Evolutionary conservation across 2,888 invertebrate species (phyloP), one percentile per base, ranked within the genome.

Genomic region (Caenorhabditis sp.): DNA sequence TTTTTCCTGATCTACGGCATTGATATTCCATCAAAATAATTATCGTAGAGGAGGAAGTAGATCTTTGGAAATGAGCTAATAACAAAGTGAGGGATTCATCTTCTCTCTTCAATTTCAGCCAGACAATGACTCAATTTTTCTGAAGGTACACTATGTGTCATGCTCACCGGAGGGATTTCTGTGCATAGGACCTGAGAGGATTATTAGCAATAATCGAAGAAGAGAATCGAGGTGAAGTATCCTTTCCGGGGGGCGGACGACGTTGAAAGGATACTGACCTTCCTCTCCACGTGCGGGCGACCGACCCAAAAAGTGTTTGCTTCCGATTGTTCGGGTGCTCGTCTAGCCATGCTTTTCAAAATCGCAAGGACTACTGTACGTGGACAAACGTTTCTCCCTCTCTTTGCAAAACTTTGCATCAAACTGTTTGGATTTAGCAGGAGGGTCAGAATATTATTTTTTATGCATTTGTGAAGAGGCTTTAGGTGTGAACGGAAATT

Each of bases 311-410:
- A 76, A 69, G 41, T 76, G 68, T 76, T 76, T 76, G 69, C 76
- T 76, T 76, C 76, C 76, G 59, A 76, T 69, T 76, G 68, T 66
- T 68, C 44, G 41, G 63, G 66, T 76, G 76, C 76, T 76, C 76
- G 68, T 76, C 68, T 76, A 76, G 76, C 76, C 76, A 76, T 76
- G 76, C 76, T 76, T 76, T 68, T 68, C 64, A 44, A 66, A 56
- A 75, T 73, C 35, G 63, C 74, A 56, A 22, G 51, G 68, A n/a
- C 59, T 76, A 76, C 76, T 59, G 76, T 76, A 76, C 66, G 47
- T 75, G 47, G 68, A 76, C 76, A 76, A 76, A 76, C 68, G 59
- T 49, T 22, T 26, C 59, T 16, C 59, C 7, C 61, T 31, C 44
- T 16, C 61, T 76, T 76, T 61, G 68, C 68, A 69, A 76, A 68